phyloP scores from a whole-genome alignment of 2,113 vertebrate species.

The Neoarius graeffei region DNA sequence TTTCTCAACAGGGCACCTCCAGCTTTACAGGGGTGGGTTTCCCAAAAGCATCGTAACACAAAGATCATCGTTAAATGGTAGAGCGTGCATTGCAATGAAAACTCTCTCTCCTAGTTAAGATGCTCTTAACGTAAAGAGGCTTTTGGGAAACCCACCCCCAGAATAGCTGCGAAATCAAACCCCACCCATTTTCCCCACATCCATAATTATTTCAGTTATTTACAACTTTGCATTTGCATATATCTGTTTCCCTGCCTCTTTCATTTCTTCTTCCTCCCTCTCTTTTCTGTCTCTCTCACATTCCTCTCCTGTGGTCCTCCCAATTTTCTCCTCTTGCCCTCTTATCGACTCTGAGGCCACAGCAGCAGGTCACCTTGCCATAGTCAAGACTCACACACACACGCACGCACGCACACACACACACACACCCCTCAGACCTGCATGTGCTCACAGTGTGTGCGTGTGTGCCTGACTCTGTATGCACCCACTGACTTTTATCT shows the following conservation, averaged over 20 bases:
- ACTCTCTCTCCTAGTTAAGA: no score
- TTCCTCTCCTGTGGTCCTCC: background rate
- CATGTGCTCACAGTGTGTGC: background rate
- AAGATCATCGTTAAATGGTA: no score
- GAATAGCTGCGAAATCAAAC: background rate
- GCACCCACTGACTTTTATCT: background rate
- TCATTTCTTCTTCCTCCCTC: conserved; percentile 41
- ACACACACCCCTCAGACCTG: background rate
- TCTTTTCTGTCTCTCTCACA: conserved; percentile 42
- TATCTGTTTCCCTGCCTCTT: background rate
- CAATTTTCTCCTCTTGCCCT: conserved; percentile 31
- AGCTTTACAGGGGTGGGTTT: no score
- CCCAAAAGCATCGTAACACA: no score
- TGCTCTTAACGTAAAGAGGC: no score
- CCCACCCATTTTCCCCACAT: background rate
- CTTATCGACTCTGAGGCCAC: background rate
- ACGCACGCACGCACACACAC: no score
- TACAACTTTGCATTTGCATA: background rate
- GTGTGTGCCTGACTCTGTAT: background rate
- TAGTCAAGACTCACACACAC: background rate
- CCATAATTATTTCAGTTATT: background rate
- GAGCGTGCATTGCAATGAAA: no score
- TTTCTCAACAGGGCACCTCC: background rate
- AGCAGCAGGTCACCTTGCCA: background rate
- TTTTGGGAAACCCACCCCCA: no score